Evolutionary conservation across 2,888 invertebrate species (phyloP).

Genomic region (Macrophya alboannulata): DNA sequence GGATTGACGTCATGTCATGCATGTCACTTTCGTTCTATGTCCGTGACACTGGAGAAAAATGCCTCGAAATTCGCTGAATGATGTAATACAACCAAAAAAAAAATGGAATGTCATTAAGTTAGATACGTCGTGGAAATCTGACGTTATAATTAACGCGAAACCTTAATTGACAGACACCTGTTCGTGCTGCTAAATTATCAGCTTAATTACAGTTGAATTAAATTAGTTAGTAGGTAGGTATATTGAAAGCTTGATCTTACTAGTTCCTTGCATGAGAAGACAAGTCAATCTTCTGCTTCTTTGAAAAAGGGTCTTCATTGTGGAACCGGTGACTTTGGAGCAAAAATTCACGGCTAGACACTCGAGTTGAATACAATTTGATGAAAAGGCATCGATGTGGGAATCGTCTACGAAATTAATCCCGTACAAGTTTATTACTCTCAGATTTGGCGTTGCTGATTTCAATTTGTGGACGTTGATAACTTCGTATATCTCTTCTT

Average conservation of each 20-base stretch:
- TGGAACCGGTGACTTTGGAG: slow-evolving; percentile 97
- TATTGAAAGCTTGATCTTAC: slow-evolving; percentile 82
- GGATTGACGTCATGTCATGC: background rate
- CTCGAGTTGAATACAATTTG: slow-evolving; percentile 98
- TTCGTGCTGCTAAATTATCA: background rate
- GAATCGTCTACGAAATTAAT: slow-evolving; percentile 99
- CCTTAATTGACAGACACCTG: background rate
- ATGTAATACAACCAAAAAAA: background rate
- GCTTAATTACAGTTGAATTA: slow-evolving; percentile 7
- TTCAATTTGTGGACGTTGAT: slow-evolving; percentile 99
- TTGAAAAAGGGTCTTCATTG: slow-evolving; percentile 96
- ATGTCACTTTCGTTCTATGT: background rate
- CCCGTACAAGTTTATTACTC: slow-evolving; percentile 98
- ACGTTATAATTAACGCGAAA: background rate
- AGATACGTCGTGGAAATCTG: background rate
- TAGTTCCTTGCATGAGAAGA: slow-evolving; percentile 97
- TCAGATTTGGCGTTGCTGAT: slow-evolving; percentile 97
- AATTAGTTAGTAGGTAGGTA: background rate
- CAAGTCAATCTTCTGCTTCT: slow-evolving; percentile 95
- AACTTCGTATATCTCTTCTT: slow-evolving; percentile 99
- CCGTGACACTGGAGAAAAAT: too few species aligned
- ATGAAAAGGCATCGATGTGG: slow-evolving; percentile 98
- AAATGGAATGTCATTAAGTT: background rate
- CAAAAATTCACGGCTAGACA: slow-evolving; percentile 99
- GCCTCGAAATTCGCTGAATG: too few species aligned